Percentiles rank a stretch among this genome's conserved stretches.
Evolutionary conservation across 2,888 invertebrate species (phyloP).

Genomic region (Lathronympha strigana): DNA sequence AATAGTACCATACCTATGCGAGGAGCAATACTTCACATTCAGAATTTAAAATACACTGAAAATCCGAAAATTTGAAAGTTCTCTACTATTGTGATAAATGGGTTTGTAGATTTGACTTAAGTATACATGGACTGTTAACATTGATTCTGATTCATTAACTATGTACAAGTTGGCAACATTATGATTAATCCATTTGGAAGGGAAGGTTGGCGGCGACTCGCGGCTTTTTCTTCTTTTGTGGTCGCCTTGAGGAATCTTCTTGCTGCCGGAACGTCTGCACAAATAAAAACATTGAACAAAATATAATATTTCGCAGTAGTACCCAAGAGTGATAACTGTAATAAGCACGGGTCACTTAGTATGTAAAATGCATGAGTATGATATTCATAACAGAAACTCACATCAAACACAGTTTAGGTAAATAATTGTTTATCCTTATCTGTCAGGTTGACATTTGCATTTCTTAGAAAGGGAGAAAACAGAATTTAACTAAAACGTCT

Average conservation of each 20-base stretch:
- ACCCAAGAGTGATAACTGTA: no score
- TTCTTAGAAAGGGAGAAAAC: no score
- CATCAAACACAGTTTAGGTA: no score
- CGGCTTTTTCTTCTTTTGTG: conserved; percentile 68
- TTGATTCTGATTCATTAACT: conserved; percentile 37
- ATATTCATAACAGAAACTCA: no score
- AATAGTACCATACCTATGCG: conserved; percentile 6
- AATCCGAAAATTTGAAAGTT: background rate
- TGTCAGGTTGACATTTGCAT: no score
- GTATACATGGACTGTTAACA: conserved; percentile 5
- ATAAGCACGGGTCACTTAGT: no score
- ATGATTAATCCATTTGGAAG: conserved; percentile 67
- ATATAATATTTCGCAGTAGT: no score
- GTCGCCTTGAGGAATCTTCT: conserved; percentile 51
- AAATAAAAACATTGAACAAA: background rate
- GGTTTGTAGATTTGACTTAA: background rate
- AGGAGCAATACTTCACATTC: background rate
- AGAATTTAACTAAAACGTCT: no score
- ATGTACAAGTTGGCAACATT: conserved; percentile 27
- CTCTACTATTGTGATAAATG: background rate
- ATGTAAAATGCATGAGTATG: no score
- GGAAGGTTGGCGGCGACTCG: conserved; percentile 79
- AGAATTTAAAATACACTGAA: background rate
- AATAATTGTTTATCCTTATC: no score
- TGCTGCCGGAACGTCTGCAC: conserved; percentile 52